phyloP scores from a whole-genome alignment of 2,888 invertebrate genomes.

The Hipparchia sbordonii region DNA sequence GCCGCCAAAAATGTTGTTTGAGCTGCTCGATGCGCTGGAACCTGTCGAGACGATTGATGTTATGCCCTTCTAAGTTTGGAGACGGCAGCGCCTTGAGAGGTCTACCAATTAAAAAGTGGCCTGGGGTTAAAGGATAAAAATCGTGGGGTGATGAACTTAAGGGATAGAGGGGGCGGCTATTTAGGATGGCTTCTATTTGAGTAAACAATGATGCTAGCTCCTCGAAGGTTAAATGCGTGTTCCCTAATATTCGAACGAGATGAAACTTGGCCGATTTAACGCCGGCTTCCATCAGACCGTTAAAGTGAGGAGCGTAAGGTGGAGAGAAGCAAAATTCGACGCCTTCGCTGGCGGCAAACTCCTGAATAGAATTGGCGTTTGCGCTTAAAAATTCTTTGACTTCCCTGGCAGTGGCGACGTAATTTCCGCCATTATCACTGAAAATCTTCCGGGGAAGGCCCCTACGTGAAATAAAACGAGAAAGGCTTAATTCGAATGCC shows the following conservation, averaged over 20 bases:
- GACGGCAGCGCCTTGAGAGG: conserved; percentile 30
- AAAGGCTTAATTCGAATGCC: too few species aligned
- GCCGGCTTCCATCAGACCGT: conserved; percentile 30
- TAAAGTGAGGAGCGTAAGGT: conserved; percentile 1
- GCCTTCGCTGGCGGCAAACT: background rate
- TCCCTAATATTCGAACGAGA: conserved; percentile 33
- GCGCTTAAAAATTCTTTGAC: background rate
- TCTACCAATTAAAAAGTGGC: background rate
- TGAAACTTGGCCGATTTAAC: conserved; percentile 36
- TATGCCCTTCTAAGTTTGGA: background rate
- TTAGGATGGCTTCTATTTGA: conserved; percentile 37
- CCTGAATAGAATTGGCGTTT: background rate
- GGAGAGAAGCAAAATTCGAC: background rate
- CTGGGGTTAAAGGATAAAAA: conserved; percentile 27
- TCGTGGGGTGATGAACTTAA: conserved; percentile 34
- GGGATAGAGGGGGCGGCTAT: conserved; percentile 32
- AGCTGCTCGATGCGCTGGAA: conserved; percentile 23
- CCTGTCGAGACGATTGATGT: background rate
- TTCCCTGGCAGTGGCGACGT: background rate
- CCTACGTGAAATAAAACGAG: too few species aligned
- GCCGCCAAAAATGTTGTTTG: too few species aligned
- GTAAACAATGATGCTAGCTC: conserved; percentile 32
- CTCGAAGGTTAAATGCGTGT: conserved; percentile 35
- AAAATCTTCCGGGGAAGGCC: too few species aligned
- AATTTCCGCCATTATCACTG: too few species aligned